phyloP scores from a whole-genome alignment of 2,888 invertebrate species.

The Pandemis heparana region DNA sequence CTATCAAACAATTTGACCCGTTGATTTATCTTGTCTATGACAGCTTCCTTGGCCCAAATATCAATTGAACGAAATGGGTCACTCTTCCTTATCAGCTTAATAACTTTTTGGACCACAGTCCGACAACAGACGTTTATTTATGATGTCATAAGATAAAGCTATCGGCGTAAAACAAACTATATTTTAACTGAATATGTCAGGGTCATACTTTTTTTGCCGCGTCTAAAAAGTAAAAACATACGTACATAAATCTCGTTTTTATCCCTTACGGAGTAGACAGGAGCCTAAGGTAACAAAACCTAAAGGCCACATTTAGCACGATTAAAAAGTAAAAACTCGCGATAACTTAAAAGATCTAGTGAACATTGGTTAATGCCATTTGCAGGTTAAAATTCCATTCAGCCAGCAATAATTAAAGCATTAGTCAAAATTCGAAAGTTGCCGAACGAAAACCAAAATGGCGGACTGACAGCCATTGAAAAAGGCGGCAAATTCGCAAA shows the following conservation, averaged over 20 bases:
- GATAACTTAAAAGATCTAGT: too few relatives aligned
- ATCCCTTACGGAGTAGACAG: too few relatives aligned
- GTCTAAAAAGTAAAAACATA: too few relatives aligned
- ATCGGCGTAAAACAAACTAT: too few relatives aligned
- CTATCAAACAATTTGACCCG: conserved; percentile 13
- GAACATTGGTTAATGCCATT: neutral
- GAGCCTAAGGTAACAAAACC: too few relatives aligned
- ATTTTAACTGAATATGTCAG: too few relatives aligned
- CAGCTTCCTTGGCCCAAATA: conserved; percentile 41
- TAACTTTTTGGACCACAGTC: conserved; percentile 25
- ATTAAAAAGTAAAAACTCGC: too few relatives aligned
- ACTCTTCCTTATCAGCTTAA: conserved; percentile 38
- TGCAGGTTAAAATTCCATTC: conserved; percentile 13
- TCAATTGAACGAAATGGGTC: conserved; percentile 41
- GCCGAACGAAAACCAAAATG: conserved; percentile 35
- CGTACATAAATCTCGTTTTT: too few relatives aligned
- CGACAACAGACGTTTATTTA: conserved; percentile 15
- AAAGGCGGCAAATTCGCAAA: conserved; percentile 38
- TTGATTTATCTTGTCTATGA: conserved; percentile 37
- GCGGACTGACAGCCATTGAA: conserved; percentile 26
- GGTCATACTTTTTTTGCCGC: too few relatives aligned
- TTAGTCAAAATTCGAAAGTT: conserved; percentile 37
- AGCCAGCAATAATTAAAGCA: conserved; percentile 35
- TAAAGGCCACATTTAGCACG: too few relatives aligned
- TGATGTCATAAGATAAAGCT: neutral